A percentile compares a stretch with the other conserved stretches of the same genome.
These are phyloP conservation scores for Tenthredo distinguenda DNA, from an alignment of 2,888 invertebrate genomes.

Conservation along the genomic window DNA sequence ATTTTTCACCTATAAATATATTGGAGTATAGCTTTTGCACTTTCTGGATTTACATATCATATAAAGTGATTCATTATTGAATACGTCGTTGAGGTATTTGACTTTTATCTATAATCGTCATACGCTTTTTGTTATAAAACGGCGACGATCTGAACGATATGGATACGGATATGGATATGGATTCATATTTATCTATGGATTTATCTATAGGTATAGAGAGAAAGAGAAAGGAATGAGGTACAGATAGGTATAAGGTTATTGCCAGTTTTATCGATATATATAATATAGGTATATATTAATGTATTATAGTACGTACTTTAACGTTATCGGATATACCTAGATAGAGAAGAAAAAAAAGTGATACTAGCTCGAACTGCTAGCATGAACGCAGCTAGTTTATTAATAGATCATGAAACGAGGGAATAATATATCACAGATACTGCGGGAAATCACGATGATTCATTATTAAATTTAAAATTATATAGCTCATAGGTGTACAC, in stretches of 20 bases:
- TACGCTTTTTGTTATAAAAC: too few species aligned
- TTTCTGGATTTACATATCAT: too few species aligned
- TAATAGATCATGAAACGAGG: slow-evolving; percentile 33
- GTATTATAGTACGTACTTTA: neutral
- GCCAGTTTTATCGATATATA: neutral
- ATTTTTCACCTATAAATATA: too few species aligned
- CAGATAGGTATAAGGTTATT: neutral
- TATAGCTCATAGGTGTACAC: neutral
- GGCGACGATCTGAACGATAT: too few species aligned
- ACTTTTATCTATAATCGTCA: too few species aligned
- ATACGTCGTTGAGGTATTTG: too few species aligned
- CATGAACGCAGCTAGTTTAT: slow-evolving; percentile 1
- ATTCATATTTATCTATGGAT: neutral
- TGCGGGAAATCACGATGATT: neutral
- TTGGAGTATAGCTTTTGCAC: too few species aligned
- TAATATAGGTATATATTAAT: neutral
- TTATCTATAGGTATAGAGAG: neutral
- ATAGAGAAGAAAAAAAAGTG: neutral
- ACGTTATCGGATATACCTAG: neutral
- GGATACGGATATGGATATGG: too few species aligned
- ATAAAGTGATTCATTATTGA: too few species aligned
- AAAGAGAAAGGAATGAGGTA: neutral
- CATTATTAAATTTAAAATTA: neutral
- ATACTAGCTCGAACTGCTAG: neutral
- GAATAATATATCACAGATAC: neutral